Percentiles rank a stretch among this genome's conserved stretches.
Evolutionary conservation across 2,113 vertebrate genomes (phyloP).

Genomic region (Echinops telfairi): DNA sequence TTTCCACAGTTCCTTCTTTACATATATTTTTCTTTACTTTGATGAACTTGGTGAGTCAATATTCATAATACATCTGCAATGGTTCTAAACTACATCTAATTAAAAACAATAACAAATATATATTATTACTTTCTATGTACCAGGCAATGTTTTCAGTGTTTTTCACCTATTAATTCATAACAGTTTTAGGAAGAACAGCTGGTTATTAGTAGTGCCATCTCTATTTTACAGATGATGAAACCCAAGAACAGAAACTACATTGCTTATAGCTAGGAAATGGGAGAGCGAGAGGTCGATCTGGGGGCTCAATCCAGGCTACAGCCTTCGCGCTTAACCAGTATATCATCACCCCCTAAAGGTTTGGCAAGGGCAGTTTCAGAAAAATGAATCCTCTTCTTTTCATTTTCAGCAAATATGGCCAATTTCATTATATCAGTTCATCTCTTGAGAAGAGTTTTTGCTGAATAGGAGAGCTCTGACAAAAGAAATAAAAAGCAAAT

Average conservation of each 20-base stretch:
- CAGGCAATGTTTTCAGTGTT: background rate
- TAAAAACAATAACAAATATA: conserved; percentile 12
- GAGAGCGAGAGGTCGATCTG: background rate
- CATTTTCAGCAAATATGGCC: conserved; percentile 18
- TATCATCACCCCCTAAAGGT: background rate
- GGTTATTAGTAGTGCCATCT: background rate
- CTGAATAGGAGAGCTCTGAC: conserved; percentile 30
- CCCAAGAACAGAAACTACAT: background rate
- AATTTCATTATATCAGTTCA: background rate
- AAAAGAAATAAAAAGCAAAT: conserved; percentile 56
- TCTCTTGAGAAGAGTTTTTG: conserved; percentile 41
- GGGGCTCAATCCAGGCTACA: background rate
- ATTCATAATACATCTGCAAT: no score
- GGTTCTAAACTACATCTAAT: no score
- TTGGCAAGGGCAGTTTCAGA: background rate
- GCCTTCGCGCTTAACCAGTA: background rate
- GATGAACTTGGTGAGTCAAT: no score
- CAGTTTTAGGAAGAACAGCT: background rate
- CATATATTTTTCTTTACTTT: background rate
- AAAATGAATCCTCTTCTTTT: background rate
- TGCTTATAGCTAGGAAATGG: background rate
- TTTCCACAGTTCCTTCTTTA: background rate
- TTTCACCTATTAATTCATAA: conserved; percentile 31
- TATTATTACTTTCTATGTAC: conserved; percentile 33
- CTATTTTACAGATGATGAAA: background rate